phyloP scores from a whole-genome alignment of 2,797 vertebrate genomes.

The Hozukius guyotensis region DNA sequence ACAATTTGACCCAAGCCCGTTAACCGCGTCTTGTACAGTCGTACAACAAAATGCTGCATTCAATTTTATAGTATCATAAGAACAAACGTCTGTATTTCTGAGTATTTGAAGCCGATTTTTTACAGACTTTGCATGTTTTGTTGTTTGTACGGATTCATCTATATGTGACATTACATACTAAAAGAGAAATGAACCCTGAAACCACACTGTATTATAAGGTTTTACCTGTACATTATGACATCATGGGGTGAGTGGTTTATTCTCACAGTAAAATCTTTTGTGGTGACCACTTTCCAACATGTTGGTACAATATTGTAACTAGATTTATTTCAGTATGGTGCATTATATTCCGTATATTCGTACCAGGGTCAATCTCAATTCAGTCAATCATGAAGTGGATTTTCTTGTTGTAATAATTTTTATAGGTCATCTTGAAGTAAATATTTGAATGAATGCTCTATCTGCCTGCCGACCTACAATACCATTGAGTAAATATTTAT shows the following conservation, averaged over 20 bases:
- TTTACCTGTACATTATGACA: conserved; percentile 1
- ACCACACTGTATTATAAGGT: background rate
- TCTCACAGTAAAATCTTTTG: background rate
- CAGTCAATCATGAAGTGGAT: background rate
- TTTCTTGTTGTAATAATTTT: conserved; percentile 29
- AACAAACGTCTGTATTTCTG: conserved; percentile 13
- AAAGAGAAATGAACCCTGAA: background rate
- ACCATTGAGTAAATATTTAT: background rate
- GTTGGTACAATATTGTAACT: conserved; percentile 4
- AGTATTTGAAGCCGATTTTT: conserved; percentile 29
- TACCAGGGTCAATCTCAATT: background rate
- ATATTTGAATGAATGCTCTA: conserved; percentile 25
- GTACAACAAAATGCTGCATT: conserved; percentile 54
- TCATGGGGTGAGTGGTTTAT: background rate
- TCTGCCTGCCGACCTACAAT: conserved; percentile 10
- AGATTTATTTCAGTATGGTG: conserved; percentile 24
- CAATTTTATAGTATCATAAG: conserved; percentile 23
- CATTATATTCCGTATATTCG: conserved; percentile 13
- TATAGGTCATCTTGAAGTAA: conserved; percentile 13
- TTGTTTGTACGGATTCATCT: conserved; percentile 41
- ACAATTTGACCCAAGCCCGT: background rate
- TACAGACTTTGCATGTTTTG: conserved; percentile 44
- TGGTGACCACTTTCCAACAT: conserved; percentile 6
- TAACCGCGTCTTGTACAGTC: background rate
- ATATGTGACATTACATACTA: background rate